A percentile compares a stretch with the other conserved stretches of the same genome.
These are phyloP conservation scores for Adela reaumurella DNA, from an alignment of 2,888 invertebrate species.

Conservation along the genomic window DNA sequence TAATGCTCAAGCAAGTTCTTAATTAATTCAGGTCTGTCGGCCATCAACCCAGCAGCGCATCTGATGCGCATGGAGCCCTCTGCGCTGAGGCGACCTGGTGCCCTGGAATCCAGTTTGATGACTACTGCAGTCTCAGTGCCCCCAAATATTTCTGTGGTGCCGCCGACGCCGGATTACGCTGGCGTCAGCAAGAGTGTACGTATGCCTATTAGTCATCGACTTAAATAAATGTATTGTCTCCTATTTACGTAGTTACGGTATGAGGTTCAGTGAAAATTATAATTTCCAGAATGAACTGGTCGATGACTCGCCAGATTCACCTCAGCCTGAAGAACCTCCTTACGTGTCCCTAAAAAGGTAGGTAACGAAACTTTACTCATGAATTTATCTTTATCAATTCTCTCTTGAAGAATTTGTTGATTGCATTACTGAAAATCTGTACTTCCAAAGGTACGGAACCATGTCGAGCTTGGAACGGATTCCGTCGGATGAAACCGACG, in stretches of 20 bases:
- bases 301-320: slow-evolving; percentile 69
- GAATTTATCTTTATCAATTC: too few species aligned
- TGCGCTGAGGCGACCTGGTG: slow-evolving; percentile 29
- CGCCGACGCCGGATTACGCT: slow-evolving; percentile 67
- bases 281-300: slow-evolving; percentile 43
- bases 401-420: too few species aligned
- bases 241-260: too few species aligned
- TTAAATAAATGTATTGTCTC: too few species aligned
- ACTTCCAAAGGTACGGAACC: slow-evolving; percentile 68
- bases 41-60: slow-evolving; percentile 60
- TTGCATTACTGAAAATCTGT: too few species aligned
- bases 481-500: slow-evolving; percentile 61
- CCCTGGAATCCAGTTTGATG: slow-evolving; percentile 39
- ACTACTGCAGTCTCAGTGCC: slow-evolving; percentile 43
- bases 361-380: not conserved
- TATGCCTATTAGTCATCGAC: slow-evolving; percentile 8
- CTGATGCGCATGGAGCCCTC: slow-evolving; percentile 60
- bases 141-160: slow-evolving; percentile 71
- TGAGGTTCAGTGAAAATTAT: too few species aligned
- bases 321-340: slow-evolving; percentile 69
- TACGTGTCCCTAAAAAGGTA: slow-evolving; percentile 67
- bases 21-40: slow-evolving; percentile 36
- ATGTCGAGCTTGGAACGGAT: slow-evolving; percentile 69
- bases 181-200: slow-evolving; percentile 45
- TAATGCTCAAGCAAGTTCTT: too few species aligned